Conservation (phyloP, 2,888 invertebrate genomes). For the Phasia obesa region DNA sequence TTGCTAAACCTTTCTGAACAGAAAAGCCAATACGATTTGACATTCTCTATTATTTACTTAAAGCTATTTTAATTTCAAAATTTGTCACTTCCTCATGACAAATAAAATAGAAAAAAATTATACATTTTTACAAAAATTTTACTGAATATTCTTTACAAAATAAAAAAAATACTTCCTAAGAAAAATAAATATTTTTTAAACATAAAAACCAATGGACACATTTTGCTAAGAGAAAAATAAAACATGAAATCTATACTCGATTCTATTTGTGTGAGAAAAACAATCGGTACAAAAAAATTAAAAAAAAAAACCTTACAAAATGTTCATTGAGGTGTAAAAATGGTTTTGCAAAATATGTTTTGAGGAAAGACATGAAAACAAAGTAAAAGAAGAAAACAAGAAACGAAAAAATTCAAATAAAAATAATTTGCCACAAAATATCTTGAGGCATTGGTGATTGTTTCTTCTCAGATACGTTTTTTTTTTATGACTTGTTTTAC, state of each 20-base stretch:
- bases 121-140: no score
- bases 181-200: not conserved
- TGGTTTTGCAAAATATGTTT: constrained; percentile 54
- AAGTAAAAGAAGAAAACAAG: constrained; percentile 18
- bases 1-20: no score
- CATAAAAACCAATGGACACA: constrained; percentile 52
- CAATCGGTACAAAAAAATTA: not conserved
- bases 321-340: constrained; percentile 56
- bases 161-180: not conserved
- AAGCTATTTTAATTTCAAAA: no score
- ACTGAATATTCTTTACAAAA: not conserved
- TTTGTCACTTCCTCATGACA: no score
- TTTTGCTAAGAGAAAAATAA: constrained; percentile 35
- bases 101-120: no score
- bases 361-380: constrained; percentile 25
- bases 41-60: no score
- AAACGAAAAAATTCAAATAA: constrained; percentile 30
- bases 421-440: constrained; percentile 52
- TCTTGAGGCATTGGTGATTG: constrained; percentile 30
- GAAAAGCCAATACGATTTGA: no score
- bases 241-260: constrained; percentile 13
- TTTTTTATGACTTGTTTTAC: constrained; percentile 1
- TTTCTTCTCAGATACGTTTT: constrained; percentile 25
- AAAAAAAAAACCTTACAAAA: constrained; percentile 34
- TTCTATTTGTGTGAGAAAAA: constrained; percentile 28